Percentiles rank a stretch among this genome's conserved stretches.
Conservation (phyloP, 37 sponge, comb jelly and placozoan genomes). For the Oopsacas minuta region DNA sequence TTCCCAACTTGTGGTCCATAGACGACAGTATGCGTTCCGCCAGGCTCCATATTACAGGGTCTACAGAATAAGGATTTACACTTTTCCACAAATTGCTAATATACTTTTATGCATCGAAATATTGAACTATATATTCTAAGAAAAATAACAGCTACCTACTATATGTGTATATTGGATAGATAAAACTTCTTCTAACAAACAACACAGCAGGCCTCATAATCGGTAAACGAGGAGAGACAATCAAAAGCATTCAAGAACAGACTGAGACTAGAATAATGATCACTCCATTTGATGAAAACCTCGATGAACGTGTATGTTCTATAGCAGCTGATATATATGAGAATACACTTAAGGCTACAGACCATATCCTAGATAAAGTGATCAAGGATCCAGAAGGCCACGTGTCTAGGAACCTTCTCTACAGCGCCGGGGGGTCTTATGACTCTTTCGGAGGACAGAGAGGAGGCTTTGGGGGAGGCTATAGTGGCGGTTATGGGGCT, state of each 20-base stretch:
- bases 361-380: conserved; percentile 30
- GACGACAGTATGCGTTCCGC: too few relatives aligned
- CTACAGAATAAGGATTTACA: too few relatives aligned
- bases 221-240: conserved; percentile 71
- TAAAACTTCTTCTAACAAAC: conserved; percentile 72
- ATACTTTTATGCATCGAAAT: too few relatives aligned
- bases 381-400: conserved; percentile 35
- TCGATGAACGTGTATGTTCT: conserved; percentile 62
- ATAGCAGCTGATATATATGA: conserved; percentile 33
- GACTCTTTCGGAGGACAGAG: background rate
- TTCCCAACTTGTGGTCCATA: too few relatives aligned
- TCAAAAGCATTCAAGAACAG: conserved; percentile 64
- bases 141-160: too few relatives aligned
- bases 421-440: background rate
- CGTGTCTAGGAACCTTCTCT: conserved; percentile 39
- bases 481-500: background rate
- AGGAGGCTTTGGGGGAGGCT: background rate
- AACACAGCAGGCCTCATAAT: conserved; percentile 81
- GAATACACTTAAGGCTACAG: conserved; percentile 30
- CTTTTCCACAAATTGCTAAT: too few relatives aligned
- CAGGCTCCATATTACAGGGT: too few relatives aligned
- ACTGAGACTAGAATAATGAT: conserved; percentile 59
- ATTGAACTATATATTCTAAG: too few relatives aligned
- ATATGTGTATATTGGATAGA: too few relatives aligned
- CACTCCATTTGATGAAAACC: conserved; percentile 20